A percentile compares a stretch with the other conserved stretches of the same genome.
Evolutionary conservation across 2,113 vertebrate species (phyloP).

Genomic region (Ceratotherium simum): DNA sequence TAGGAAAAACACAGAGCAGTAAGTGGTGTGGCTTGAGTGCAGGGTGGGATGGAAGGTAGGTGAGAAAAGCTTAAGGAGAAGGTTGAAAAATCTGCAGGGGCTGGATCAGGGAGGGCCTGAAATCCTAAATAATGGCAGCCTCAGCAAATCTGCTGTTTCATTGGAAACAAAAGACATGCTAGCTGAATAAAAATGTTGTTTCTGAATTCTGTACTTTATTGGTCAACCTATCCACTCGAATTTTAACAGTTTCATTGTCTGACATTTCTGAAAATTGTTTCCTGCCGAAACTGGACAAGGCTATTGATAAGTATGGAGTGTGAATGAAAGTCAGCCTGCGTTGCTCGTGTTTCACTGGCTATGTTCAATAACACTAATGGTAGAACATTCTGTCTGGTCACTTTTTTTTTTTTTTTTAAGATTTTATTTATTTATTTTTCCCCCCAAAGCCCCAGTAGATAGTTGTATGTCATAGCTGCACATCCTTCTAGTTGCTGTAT

Average conservation of each 20-base stretch:
- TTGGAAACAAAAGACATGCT: background rate
- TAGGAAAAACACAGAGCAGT: accelerated
- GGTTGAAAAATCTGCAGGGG: background rate
- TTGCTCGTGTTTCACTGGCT: too few species aligned
- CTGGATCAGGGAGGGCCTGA: background rate
- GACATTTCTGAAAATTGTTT: background rate
- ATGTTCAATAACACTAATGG: background rate
- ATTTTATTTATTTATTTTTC: too few species aligned
- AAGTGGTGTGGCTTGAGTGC: too few species aligned
- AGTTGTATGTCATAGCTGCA: too few species aligned
- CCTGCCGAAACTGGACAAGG: background rate
- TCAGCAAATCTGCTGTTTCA: background rate
- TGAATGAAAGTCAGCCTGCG: background rate
- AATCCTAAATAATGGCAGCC: background rate
- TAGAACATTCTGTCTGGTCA: background rate
- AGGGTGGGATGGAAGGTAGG: background rate
- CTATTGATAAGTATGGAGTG: background rate
- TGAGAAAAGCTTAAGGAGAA: background rate
- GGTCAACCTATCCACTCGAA: background rate
- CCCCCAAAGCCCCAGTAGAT: too few species aligned
- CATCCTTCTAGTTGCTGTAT: too few species aligned
- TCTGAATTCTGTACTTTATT: background rate
- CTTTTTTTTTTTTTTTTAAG: too few species aligned
- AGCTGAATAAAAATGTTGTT: background rate
- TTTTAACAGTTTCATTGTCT: background rate